These are phyloP conservation scores for Enteromius trimaculatus DNA, from an alignment of 2,797 vertebrate species.

Conservation along the genomic window DNA sequence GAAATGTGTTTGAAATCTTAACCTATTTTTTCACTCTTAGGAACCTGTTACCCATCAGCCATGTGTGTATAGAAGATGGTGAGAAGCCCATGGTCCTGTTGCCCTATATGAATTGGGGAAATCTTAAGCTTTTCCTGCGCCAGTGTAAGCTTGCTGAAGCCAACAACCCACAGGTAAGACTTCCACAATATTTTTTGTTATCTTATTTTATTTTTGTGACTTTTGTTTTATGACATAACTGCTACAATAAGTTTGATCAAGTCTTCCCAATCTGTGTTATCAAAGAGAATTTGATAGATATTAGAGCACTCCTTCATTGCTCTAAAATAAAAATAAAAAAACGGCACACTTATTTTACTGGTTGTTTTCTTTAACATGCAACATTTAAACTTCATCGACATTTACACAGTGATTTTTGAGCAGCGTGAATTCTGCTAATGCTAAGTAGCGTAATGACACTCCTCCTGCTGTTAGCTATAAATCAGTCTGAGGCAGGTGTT, in stretches of 20 bases:
- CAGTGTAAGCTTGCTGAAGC: constrained; percentile 99
- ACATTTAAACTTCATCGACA: neutral
- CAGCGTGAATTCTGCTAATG: neutral
- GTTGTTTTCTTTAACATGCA: neutral
- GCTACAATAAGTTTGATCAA: neutral
- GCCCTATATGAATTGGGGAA: constrained; percentile 98
- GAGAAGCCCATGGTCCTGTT: constrained; percentile 97
- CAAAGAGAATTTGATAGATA: neutral
- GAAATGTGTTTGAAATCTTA: neutral
- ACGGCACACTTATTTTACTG: neutral
- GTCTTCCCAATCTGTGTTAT: neutral
- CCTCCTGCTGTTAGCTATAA: neutral
- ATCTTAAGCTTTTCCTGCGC: constrained; percentile 95
- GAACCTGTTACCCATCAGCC: constrained; percentile 94
- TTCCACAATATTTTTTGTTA: neutral
- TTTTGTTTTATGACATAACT: neutral
- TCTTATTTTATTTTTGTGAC: neutral
- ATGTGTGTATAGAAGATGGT: constrained; percentile 95
- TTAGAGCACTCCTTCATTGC: neutral
- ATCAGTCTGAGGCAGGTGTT: constrained; percentile 17
- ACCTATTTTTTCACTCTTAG: constrained; percentile 67
- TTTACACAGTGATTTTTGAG: neutral
- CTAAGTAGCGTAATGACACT: neutral
- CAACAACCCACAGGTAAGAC: constrained; percentile 96
- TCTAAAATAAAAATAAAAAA: neutral